A percentile compares a stretch with the other conserved stretches of the same genome.
Evolutionary conservation across 2,888 invertebrate species (phyloP).

Genomic region (Arenicola marina): DNA sequence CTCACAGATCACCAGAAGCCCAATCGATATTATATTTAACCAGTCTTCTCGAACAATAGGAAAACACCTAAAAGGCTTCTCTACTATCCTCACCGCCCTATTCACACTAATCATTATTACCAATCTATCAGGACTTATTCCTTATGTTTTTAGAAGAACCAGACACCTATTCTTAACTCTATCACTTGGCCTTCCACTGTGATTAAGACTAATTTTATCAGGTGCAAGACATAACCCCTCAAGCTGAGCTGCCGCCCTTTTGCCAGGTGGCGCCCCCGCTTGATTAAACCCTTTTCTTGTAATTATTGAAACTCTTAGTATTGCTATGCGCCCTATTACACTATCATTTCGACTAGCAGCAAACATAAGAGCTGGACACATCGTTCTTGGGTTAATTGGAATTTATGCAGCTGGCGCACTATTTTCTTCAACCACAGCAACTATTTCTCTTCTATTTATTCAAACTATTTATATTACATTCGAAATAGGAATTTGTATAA

Average conservation of each 20-base stretch:
- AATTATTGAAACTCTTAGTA: slow-evolving; percentile 76
- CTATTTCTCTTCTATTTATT: slow-evolving; percentile 9
- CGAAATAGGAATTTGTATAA: slow-evolving; percentile 38
- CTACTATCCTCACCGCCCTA: slow-evolving; percentile 64
- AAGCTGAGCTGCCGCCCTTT: slow-evolving; percentile 72
- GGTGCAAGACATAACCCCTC: slow-evolving; percentile 70
- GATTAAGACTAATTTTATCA: slow-evolving; percentile 71
- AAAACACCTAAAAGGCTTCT: slow-evolving; percentile 63
- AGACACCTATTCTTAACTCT: slow-evolving; percentile 70
- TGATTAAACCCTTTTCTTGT: slow-evolving; percentile 75
- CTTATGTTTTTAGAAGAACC: slow-evolving; percentile 74
- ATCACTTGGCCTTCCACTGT: slow-evolving; percentile 69
- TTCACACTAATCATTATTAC: slow-evolving; percentile 70
- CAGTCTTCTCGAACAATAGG: slow-evolving; percentile 61
- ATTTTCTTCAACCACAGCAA: not conserved
- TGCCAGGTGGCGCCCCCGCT: slow-evolving; percentile 71
- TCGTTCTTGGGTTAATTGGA: slow-evolving; percentile 70
- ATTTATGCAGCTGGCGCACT: slow-evolving; percentile 17
- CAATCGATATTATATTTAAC: slow-evolving; percentile 66
- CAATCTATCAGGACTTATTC: slow-evolving; percentile 74
- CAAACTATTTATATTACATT: slow-evolving; percentile 31
- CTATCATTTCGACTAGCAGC: slow-evolving; percentile 74
- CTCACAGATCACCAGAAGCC: slow-evolving; percentile 65
- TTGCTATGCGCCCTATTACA: slow-evolving; percentile 73
- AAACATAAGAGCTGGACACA: slow-evolving; percentile 78